A percentile compares a stretch with the other conserved stretches of the same genome.
These are phyloP conservation scores for Eclectus roratus DNA, from an alignment of 2,113 vertebrate genomes.

Conservation along the genomic window DNA sequence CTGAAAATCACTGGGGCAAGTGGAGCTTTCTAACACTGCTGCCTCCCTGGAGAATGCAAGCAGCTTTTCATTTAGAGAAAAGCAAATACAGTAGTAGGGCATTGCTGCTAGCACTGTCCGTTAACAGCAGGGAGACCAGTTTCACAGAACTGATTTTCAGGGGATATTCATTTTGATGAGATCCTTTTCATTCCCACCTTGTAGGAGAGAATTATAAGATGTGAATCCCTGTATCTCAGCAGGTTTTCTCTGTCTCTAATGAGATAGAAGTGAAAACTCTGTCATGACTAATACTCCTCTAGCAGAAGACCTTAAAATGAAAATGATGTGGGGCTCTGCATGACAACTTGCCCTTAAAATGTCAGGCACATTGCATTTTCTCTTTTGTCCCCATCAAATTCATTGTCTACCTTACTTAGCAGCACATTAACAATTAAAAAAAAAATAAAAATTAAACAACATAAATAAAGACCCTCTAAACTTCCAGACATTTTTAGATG, in stretches of 20 bases:
- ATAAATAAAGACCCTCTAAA: background rate
- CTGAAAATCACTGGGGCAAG: background rate
- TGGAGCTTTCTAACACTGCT: background rate
- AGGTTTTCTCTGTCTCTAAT: conserved; percentile 25
- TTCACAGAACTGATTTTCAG: conserved; percentile 13
- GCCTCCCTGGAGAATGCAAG: background rate
- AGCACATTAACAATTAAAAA: background rate
- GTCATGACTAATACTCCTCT: conserved; percentile 24
- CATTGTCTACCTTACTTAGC: background rate
- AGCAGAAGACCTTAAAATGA: background rate
- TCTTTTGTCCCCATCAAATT: background rate
- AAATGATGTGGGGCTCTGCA: background rate
- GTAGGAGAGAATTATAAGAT: background rate
- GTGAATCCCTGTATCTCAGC: background rate
- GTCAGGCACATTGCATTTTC: background rate
- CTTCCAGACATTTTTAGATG: background rate
- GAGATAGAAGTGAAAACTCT: conserved; percentile 33
- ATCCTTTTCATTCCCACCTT: conserved; percentile 1
- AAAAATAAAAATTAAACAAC: background rate
- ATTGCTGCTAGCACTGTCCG: background rate
- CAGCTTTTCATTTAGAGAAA: background rate
- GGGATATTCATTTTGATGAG: conserved; percentile 12
- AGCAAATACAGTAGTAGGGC: background rate
- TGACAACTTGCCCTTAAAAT: background rate
- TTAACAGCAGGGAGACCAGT: background rate